Base-by-base conservation (phyloP, 1,140 invertebrate genomes). In the Polypedilum pembai region DNA sequence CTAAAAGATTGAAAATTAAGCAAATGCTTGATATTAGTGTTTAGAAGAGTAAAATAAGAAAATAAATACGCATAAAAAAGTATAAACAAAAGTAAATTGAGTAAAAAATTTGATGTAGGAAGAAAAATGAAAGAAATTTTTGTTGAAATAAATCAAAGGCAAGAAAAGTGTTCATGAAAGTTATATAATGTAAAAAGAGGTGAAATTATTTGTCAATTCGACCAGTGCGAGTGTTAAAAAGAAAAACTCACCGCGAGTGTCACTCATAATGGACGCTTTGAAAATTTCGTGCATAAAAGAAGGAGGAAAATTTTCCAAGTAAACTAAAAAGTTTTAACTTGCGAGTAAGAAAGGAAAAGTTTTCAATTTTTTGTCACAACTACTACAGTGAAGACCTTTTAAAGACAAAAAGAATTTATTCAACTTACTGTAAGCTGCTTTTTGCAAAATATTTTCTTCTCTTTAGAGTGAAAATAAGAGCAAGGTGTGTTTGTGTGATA, bases 191-290 rank as follows among this genome's bases (percentile, higher is more conserved):
- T 56, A 56, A 15, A 8, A 45, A 8, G 8, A 45, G 8, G 41
- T 56, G n/a, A 56, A 56, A 15, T 12, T 45, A 15, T 56, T 1
- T n/a, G 45, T 56, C 12, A 3, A 56, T n/a, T n/a, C n/a, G n/a
- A 3, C 12, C 45, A 8, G n/a, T 1, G 12, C n/a, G 45, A 56
- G 45, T 56, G 12, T 4, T 15, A n/a, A 56, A 56, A 56, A 56
- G n/a, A 56, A 2, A 45, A 15, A 45, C 10, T 56, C 45, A 56
- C 15, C 12, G n/a, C 12, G n/a, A 56, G 45, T 56, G 12, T 56
- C 45, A 56, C 45, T n/a, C 45, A 15, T 56, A 56, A 56, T 56
- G 45, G 45, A 56, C 45, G 45, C 45, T 56, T 12, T 56, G 45
- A 33, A 33, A 1, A 3, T 33, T 33, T 33, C 24, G 24, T 33